Conservation (phyloP, 2,113 vertebrate genomes). For the Cygnus buccinator region DNA sequence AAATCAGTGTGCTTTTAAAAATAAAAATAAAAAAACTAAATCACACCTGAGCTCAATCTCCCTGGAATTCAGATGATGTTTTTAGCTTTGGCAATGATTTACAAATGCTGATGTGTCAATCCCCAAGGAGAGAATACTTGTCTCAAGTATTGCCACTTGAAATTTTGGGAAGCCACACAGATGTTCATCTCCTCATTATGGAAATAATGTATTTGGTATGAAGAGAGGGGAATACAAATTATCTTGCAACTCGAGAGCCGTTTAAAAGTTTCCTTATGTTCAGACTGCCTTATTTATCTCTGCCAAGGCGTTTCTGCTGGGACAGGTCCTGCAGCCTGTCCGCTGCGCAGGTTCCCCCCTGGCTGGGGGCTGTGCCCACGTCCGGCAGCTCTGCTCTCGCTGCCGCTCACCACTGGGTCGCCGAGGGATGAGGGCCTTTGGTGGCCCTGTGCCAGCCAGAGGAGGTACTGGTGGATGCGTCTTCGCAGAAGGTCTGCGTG, state of each 20-base stretch:
- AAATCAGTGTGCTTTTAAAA: not conserved
- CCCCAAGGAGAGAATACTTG: slow-evolving; percentile 60
- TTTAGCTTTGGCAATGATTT: slow-evolving; percentile 28
- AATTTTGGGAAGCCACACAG: slow-evolving; percentile 71
- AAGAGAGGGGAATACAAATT: slow-evolving; percentile 67
- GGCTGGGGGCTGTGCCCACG: not conserved
- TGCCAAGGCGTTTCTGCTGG: fast-evolving
- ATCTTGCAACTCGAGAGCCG: slow-evolving; percentile 50
- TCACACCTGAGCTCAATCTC: slow-evolving; percentile 37
- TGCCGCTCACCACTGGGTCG: fast-evolving
- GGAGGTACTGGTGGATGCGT: fast-evolving
- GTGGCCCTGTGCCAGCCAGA: fast-evolving
- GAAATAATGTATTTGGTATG: slow-evolving; percentile 65
- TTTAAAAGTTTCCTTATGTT: slow-evolving; percentile 6
- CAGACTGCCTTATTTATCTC: not conserved
- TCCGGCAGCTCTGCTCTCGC: not conserved
- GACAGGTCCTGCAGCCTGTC: not conserved
- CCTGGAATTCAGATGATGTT: slow-evolving; percentile 15
- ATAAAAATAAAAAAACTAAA: not conserved
- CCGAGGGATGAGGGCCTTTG: fast-evolving
- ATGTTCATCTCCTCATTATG: slow-evolving; percentile 73
- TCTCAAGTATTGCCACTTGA: slow-evolving; percentile 67
- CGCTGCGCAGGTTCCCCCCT: not conserved
- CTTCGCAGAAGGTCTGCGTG: fast-evolving
- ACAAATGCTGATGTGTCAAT: slow-evolving; percentile 55